Conservation (phyloP, 2,797 vertebrate species). For the Chrysocyon brachyurus region DNA sequence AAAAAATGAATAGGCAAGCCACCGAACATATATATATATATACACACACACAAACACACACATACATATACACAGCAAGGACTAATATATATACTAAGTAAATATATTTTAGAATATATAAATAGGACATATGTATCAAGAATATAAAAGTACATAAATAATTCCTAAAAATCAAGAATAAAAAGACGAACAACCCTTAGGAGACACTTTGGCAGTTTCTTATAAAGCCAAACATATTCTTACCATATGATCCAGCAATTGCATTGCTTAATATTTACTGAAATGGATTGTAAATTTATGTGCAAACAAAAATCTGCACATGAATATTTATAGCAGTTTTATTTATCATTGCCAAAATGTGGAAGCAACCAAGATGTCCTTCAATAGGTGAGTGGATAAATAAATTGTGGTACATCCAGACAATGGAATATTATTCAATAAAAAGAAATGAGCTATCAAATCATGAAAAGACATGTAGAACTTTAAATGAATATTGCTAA, state of each 20-base stretch:
- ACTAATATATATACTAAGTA: neutral
- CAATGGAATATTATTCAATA: no score
- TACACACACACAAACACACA: no score
- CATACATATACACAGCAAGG: neutral
- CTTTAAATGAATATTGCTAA: no score
- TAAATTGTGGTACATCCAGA: no score
- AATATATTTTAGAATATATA: constrained; percentile 49
- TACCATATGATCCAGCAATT: neutral
- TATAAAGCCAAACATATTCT: neutral
- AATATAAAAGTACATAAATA: constrained; percentile 3
- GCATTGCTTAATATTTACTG: neutral
- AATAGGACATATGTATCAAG: neutral
- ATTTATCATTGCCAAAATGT: neutral
- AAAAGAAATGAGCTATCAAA: no score
- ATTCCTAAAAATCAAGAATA: neutral
- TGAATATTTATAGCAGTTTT: neutral
- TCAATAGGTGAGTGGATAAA: neutral
- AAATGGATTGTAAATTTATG: neutral
- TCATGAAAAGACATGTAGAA: no score
- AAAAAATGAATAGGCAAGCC: neutral
- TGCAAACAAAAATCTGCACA: neutral
- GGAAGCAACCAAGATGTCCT: neutral
- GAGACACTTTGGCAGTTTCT: neutral
- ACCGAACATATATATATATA: neutral
- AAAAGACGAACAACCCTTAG: neutral